Conservation (phyloP, 2,888 invertebrate genomes). For the Alitta virens region DNA sequence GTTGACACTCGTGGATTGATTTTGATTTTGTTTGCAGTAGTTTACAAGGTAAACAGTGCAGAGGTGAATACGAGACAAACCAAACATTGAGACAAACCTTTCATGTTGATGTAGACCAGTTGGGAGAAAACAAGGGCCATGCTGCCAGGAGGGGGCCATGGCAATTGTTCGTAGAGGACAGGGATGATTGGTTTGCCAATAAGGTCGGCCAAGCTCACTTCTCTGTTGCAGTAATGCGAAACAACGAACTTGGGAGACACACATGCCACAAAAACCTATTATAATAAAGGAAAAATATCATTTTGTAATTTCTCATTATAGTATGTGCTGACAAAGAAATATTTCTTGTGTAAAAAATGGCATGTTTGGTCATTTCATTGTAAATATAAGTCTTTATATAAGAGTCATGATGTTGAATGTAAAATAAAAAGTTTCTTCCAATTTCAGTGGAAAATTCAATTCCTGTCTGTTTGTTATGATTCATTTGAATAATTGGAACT, state of each 20-base stretch:
- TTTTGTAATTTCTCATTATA: no score
- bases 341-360: no score
- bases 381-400: no score
- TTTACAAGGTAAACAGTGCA: no score
- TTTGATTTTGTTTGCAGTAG: no score
- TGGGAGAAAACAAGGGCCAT: conserved; percentile 57
- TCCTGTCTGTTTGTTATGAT: no score
- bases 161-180: conserved; percentile 54
- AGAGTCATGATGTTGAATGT: no score
- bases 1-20: background rate
- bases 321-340: no score
- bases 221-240: conserved; percentile 57
- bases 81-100: conserved; percentile 42
- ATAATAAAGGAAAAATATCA: background rate
- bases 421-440: no score
- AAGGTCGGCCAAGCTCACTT: conserved; percentile 57
- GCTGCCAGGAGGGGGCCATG: conserved; percentile 60
- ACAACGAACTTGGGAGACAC: conserved; percentile 56
- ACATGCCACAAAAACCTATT: conserved; percentile 53
- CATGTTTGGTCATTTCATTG: no score
- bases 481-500: no score
- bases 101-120: conserved; percentile 57
- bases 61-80: background rate
- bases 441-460: no score
- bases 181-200: conserved; percentile 59